Conservation (phyloP, 2,113 vertebrate genomes). For the Acanthochromis polyacanthus region DNA sequence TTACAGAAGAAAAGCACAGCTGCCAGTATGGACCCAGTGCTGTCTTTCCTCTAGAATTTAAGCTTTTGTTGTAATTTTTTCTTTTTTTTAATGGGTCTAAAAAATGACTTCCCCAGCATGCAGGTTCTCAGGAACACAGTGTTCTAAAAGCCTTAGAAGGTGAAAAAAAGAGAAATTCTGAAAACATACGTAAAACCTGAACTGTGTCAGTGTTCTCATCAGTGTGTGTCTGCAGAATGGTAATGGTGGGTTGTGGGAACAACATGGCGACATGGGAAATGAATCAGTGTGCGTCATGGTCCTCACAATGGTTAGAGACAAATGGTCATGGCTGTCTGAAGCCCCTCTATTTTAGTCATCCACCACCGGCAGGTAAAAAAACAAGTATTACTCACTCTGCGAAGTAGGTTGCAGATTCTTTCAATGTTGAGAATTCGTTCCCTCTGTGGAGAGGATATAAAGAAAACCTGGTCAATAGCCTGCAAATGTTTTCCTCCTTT, state of each 20-base stretch:
- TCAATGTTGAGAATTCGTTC: constrained; percentile 95
- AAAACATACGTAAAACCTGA: neutral
- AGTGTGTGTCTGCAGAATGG: constrained; percentile 21
- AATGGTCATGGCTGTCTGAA: constrained; percentile 53
- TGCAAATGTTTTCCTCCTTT: neutral
- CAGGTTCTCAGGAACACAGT: neutral
- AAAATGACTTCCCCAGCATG: constrained; percentile 18
- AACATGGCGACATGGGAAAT: constrained; percentile 36
- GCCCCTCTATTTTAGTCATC: constrained; percentile 50
- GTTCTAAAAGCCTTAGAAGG: constrained; percentile 23
- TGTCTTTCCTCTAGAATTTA: neutral
- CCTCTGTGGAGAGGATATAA: constrained; percentile 82
- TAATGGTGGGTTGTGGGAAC: constrained; percentile 9
- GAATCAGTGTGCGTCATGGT: constrained; percentile 57
- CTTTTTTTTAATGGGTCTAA: constrained; percentile 14
- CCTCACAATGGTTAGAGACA: constrained; percentile 58
- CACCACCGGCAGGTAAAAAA: constrained; percentile 52
- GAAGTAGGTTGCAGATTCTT: constrained; percentile 93
- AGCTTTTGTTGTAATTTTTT: neutral
- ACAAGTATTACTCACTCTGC: constrained; percentile 87
- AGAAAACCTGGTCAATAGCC: constrained; percentile 41
- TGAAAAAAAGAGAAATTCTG: neutral
- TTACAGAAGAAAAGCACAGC: neutral
- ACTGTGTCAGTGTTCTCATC: constrained; percentile 5
- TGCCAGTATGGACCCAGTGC: neutral